Evolutionary conservation across 2,113 vertebrate species (phyloP).

Genomic region (Natator depressus): DNA sequence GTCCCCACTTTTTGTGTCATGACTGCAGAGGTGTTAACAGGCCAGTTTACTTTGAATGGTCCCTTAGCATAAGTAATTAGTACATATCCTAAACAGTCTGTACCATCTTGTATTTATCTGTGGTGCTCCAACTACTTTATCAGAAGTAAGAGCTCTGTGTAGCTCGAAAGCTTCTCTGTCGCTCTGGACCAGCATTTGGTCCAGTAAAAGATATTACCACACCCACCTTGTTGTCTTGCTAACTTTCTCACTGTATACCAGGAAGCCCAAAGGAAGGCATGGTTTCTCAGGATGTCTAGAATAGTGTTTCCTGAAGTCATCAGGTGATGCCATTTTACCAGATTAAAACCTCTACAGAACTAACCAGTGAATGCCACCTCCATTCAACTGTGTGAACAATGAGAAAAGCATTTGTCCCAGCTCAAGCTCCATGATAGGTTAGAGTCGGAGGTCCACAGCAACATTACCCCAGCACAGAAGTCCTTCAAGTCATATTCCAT

Average conservation of each 20-base stretch:
- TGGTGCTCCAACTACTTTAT: too few species aligned
- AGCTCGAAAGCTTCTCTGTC: too few species aligned
- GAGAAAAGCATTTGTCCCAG: background rate
- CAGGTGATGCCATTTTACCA: fast-evolving
- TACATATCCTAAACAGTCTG: too few species aligned
- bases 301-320: background rate
- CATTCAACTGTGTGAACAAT: background rate
- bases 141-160: too few species aligned
- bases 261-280: background rate
- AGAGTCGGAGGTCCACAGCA: background rate
- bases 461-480: background rate
- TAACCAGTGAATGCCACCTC: background rate
- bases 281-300: fast-evolving
- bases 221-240: background rate
- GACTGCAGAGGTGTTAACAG: too few species aligned
- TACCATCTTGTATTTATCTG: too few species aligned
- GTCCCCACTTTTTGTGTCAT: too few species aligned
- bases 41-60: too few species aligned
- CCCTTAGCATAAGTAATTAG: too few species aligned
- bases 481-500: background rate
- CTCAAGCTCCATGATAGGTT: background rate
- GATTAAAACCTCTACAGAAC: too few species aligned
- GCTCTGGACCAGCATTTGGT: too few species aligned
- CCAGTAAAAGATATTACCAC: too few species aligned
- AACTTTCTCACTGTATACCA: background rate